Base-by-base conservation (phyloP, 2,888 invertebrate species). In the Caenorhabditis japonica region DNA sequence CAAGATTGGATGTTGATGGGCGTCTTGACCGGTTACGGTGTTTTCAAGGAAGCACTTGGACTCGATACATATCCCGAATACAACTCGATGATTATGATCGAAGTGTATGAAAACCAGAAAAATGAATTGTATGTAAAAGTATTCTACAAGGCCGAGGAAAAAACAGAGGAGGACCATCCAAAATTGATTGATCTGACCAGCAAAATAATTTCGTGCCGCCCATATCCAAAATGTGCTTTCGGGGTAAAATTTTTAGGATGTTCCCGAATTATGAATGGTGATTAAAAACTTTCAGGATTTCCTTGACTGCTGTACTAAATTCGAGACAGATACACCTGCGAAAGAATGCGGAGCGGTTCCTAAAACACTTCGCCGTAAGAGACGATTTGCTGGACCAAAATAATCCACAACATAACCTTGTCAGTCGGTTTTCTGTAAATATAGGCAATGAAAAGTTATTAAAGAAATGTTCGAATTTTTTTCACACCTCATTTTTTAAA, bases 1-100 rank as follows among this genome's bases (percentile, higher is more conserved):
- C 73, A 73, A 68, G 73, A 73, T 30, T 73, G 66, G 68, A 68
- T 73, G 13, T 46, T 73, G 19, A 61, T 56, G 61, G 73, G 73
- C 15, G 56, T 68, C 7, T 46, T 73, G 3, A 68, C 60, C 3
- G 46, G 61, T 1, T 52, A 68, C 25, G 61, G 61, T 12, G 61
- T 73, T 3, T 38, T 68, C 13, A 44, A 73, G 2, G 23, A 59
- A 7, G 34, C 73, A 0, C 43, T 52, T 30, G 68, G 55, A 3
- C 33, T 59, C 0, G 34, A 53, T 10, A 34, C 12, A 12, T 56
- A 51, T 39, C 60, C 72, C 0, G 73, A 73, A 51, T 73, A 73
- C 52, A 73, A 73, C 36, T 51, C 73, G 17, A 73, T 73, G 73
- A 73, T 73, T 12, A 60, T 73, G 10, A 33, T 68, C 4, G 73